Evolutionary conservation across 2,113 vertebrate genomes (phyloP).

Genomic region (Gobiocypris rarus): DNA sequence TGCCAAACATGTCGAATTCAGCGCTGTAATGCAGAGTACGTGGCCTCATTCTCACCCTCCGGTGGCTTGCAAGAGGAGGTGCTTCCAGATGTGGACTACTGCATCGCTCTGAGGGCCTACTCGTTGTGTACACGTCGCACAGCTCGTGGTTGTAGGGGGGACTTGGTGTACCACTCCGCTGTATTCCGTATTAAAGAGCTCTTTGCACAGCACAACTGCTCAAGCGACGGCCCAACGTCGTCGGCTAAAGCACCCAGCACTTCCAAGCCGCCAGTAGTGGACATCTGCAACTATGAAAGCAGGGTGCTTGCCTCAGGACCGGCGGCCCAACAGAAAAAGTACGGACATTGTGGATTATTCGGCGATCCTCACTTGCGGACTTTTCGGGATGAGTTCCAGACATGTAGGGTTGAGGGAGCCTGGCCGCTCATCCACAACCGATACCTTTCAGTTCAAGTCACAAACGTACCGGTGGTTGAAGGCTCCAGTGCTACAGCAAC

Average conservation of each 20-base stretch:
- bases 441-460: slow-evolving; percentile 84
- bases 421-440: slow-evolving; percentile 85
- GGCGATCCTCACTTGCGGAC: slow-evolving; percentile 84
- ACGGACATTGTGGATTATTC: slow-evolving; percentile 84
- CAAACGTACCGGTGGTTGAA: slow-evolving; percentile 81
- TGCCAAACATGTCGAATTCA: slow-evolving; percentile 84
- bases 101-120: slow-evolving; percentile 80
- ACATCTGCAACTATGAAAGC: slow-evolving; percentile 78
- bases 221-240: slow-evolving; percentile 81
- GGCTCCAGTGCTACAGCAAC: slow-evolving; percentile 83
- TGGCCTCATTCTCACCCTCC: slow-evolving; percentile 77
- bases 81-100: slow-evolving; percentile 76
- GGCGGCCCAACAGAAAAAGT: slow-evolving; percentile 71
- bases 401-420: slow-evolving; percentile 83
- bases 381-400: slow-evolving; percentile 85
- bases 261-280: slow-evolving; percentile 66
- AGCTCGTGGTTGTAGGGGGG: slow-evolving; percentile 78
- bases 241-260: slow-evolving; percentile 71
- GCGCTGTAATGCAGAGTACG: slow-evolving; percentile 81
- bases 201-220: slow-evolving; percentile 83
- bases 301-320: slow-evolving; percentile 63
- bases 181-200: slow-evolving; percentile 83
- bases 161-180: slow-evolving; percentile 82
- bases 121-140: slow-evolving; percentile 78
- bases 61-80: slow-evolving; percentile 76